These are phyloP conservation scores for Calypte anna DNA, from an alignment of 2,113 vertebrate genomes.

Conservation along the genomic window DNA sequence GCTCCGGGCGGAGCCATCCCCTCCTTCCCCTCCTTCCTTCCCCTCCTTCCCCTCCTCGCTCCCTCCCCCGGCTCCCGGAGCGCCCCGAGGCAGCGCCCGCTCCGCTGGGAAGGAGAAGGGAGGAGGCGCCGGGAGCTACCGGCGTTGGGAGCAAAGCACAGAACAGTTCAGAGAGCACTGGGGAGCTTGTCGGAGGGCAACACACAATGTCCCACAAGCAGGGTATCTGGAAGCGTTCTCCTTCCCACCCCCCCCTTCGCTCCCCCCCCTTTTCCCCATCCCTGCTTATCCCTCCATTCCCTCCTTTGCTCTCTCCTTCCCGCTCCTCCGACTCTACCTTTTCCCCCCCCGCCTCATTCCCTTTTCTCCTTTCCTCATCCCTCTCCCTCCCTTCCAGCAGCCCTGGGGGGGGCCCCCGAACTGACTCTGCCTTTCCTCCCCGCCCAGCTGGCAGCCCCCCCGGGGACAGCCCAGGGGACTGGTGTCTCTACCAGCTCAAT, in stretches of 20 bases:
- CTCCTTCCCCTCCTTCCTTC: constrained; percentile 2
- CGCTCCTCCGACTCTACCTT: background rate
- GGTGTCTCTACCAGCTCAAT: constrained; percentile 76
- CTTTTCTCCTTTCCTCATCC: background rate
- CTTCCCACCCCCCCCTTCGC: background rate
- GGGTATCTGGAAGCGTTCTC: constrained; percentile 29
- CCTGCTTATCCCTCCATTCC: background rate
- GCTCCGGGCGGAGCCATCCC: constrained; percentile 58
- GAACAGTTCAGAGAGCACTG: constrained; percentile 1
- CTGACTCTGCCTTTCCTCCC: constrained; percentile 41
- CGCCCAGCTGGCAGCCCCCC: constrained; percentile 40
- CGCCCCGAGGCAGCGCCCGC: constrained; percentile 41
- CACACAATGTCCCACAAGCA: constrained; percentile 66
- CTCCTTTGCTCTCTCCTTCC: background rate
- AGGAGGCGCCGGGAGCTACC: constrained; percentile 8
- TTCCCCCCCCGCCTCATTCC: background rate
- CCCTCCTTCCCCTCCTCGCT: background rate
- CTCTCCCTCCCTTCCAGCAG: background rate
- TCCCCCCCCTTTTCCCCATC: too few species aligned
- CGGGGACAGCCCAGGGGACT: constrained; percentile 46
- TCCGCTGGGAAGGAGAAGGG: constrained; percentile 2
- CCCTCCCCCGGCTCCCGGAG: constrained; percentile 35
- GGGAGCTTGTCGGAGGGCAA: background rate
- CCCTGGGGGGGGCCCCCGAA: background rate
- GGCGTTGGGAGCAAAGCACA: background rate